These are phyloP conservation scores for Vanessa tameamea DNA, from an alignment of 1,140 invertebrate species.

Conservation along the genomic window DNA sequence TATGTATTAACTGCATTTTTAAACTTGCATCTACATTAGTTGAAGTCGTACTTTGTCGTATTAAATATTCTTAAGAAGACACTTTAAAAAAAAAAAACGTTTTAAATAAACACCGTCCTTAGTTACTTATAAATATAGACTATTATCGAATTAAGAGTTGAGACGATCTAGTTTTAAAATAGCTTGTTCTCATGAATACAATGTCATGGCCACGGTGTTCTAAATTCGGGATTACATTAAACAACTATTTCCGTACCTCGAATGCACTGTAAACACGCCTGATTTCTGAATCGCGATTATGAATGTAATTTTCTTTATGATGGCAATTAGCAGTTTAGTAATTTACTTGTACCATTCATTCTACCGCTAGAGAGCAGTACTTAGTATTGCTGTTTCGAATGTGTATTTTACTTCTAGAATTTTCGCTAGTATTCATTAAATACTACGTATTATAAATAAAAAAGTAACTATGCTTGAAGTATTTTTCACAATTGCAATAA, in stretches of 20 bases:
- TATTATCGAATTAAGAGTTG: neutral
- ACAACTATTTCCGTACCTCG: neutral
- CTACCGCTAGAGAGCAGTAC: no score
- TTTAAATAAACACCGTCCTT: neutral
- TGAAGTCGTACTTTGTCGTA: neutral
- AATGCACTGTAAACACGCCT: neutral
- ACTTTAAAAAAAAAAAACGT: neutral
- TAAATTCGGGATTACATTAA: neutral
- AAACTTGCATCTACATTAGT: no score
- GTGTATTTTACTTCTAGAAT: no score
- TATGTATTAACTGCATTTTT: no score
- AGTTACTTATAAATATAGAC: neutral
- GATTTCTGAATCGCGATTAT: neutral
- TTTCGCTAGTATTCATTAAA: no score
- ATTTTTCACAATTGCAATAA: no score
- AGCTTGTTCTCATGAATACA: slow-evolving; percentile 1
- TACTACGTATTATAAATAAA: no score
- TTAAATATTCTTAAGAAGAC: neutral
- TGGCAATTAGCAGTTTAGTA: no score
- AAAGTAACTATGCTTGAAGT: no score
- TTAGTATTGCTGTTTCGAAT: no score
- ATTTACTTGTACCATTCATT: no score
- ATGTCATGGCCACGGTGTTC: neutral
- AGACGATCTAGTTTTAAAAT: neutral
- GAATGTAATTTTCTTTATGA: neutral